Percentiles rank a stretch among this genome's conserved stretches.
Evolutionary conservation across 2,888 invertebrate species (phyloP).

Genomic region (Ariolimax columbianus): DNA sequence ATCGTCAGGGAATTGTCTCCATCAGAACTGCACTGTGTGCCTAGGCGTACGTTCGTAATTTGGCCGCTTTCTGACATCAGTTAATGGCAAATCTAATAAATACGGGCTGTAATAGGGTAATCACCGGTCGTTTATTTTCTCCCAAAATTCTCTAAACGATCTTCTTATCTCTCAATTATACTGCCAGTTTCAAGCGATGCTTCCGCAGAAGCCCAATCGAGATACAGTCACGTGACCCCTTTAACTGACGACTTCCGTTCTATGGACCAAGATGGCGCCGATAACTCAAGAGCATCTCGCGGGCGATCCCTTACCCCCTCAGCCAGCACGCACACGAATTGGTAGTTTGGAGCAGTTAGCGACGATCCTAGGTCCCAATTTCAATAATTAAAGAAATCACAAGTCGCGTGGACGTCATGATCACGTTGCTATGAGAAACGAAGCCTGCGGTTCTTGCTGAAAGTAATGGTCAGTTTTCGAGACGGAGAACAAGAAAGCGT

Average conservation of each 20-base stretch:
- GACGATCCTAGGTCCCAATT: constrained; percentile 31
- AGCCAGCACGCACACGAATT: constrained; percentile 36
- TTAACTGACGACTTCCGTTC: constrained; percentile 49
- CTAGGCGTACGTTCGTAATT: neutral
- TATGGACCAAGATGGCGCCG: constrained; percentile 48
- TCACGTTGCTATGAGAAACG: constrained; percentile 29
- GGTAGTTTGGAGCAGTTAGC: constrained; percentile 44
- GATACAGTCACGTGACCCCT: constrained; percentile 48
- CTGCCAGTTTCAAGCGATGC: constrained; percentile 28
- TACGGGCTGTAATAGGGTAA: constrained; percentile 40
- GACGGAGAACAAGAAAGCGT: neutral
- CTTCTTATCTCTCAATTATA: constrained; percentile 45
- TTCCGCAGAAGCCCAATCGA: constrained; percentile 41
- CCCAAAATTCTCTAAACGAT: constrained; percentile 31
- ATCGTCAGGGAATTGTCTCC: too few species aligned
- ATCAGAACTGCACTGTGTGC: constrained; percentile 17
- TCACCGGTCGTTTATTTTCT: constrained; percentile 48
- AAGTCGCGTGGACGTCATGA: constrained; percentile 40
- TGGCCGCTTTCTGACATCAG: constrained; percentile 3
- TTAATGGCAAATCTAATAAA: constrained; percentile 41
- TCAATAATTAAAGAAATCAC: constrained; percentile 47
- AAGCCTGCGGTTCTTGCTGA: constrained; percentile 26
- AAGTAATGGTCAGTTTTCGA: constrained; percentile 1
- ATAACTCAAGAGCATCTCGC: constrained; percentile 43
- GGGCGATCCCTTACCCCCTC: neutral